phyloP scores from a whole-genome alignment of 2,797 vertebrate genomes.

The Mormyrops attenuatus region DNA sequence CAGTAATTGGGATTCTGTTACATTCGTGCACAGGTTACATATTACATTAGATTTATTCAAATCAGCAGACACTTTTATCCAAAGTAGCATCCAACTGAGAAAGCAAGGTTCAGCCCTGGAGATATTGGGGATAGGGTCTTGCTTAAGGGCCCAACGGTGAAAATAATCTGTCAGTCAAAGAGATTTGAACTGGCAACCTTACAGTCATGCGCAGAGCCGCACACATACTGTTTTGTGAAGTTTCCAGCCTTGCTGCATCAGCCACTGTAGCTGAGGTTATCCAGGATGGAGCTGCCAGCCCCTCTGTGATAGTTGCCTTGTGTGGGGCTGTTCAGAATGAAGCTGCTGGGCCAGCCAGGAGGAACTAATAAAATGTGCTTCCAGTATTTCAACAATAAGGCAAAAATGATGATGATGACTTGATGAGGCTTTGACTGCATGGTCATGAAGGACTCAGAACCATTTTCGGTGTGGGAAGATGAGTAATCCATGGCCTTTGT shows the following conservation, averaged over 20 bases:
- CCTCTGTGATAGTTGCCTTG: not conserved
- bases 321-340: not conserved
- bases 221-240: no score
- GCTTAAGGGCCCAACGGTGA: not conserved
- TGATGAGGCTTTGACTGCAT: not conserved
- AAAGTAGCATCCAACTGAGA: not conserved
- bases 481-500: not conserved
- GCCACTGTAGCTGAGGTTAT: not conserved
- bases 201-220: not conserved
- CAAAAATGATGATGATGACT: not conserved
- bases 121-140: not conserved
- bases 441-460: not conserved
- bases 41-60: not conserved
- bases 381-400: not conserved
- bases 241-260: not conserved
- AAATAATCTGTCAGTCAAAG: not conserved
- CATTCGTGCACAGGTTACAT: not conserved
- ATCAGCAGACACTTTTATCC: not conserved
- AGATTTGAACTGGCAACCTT: not conserved
- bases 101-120: not conserved
- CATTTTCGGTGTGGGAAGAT: not conserved
- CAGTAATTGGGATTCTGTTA: not conserved
- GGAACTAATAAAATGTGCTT: not conserved
- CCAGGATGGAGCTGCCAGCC: not conserved
- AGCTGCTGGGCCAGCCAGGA: not conserved